Evolutionary conservation across 2,113 vertebrate genomes (phyloP).

Genomic region (Cettia cetti): DNA sequence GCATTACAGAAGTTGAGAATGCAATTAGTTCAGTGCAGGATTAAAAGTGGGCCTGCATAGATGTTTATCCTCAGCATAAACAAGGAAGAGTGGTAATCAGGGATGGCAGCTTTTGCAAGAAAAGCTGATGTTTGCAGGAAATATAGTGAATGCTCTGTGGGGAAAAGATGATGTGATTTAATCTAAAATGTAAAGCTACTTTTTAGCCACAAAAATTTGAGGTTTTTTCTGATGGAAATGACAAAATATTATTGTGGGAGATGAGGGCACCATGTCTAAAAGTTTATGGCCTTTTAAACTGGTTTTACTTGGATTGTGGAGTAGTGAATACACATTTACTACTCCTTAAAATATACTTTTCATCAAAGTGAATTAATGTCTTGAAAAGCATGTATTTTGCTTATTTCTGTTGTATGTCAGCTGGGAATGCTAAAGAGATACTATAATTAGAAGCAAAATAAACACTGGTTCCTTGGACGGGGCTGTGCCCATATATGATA

Average conservation of each 20-base stretch:
- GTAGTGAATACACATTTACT: background rate
- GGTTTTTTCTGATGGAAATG: background rate
- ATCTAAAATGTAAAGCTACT: background rate
- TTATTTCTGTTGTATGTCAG: background rate
- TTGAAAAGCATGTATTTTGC: background rate
- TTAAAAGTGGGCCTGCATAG: background rate
- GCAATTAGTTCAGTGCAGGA: background rate
- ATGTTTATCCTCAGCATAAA: constrained; percentile 2
- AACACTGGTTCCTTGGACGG: background rate
- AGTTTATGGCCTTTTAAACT: background rate
- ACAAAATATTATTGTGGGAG: background rate
- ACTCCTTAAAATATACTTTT: background rate
- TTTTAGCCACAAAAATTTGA: background rate
- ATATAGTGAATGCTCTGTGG: background rate
- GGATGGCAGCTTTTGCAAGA: background rate
- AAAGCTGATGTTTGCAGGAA: background rate
- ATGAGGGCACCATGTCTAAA: background rate
- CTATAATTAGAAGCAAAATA: background rate
- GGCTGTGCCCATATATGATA: background rate
- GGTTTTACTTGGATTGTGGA: background rate
- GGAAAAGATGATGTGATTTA: background rate
- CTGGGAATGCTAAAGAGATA: background rate
- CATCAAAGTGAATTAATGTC: background rate
- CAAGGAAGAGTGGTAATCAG: background rate
- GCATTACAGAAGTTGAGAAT: background rate